Evolutionary conservation across 2,888 invertebrate species (phyloP), one percentile per base, ranked within the genome.

Genomic region (Caenorhabditis angaria): DNA sequence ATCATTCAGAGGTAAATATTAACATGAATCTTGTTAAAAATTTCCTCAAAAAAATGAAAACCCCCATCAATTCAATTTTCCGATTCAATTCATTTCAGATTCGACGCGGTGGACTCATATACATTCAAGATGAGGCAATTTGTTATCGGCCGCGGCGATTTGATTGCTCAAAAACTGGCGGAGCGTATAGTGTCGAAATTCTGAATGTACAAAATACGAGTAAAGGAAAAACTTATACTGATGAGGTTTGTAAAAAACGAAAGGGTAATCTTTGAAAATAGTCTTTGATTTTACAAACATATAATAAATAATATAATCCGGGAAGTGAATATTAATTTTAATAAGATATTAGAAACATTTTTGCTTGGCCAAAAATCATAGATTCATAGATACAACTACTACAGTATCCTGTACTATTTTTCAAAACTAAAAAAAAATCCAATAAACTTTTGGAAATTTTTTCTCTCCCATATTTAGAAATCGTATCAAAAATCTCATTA

Each of bases 111-210:
- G 78, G 78, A 47, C 60, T 78, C 18, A 69, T 78, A 2, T 78
- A 69, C 28, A 68, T 78, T n/a, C 73, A 68, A 50, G 76, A 78
- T 63, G 78, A 76, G 27, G 76, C 76, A 22, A 69, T 78, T 41
- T 73, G 76, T 56, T 78, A 76, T 62, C 67, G 71, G 24, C 75
- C 78, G 6, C 61, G 78, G 29, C 63, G 78, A 24, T 70, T 78
- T 20, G 78, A 78, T 55, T 78, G 78, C 58, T 65, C 76, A 0
- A 73, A 76, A 56, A 60, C 28, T 20, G 78, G 78, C 20, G 76
- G 73, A 18, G 63, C 68, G 8, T 65, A 76, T 24, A 69, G 61
- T 20, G 70, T 72, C 3, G 73, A 76, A 29, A 76, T 78, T 25
- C 48, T 70, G 24, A 64, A 65, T 28, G 65, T 78, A 6, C 66